Percentiles rank a stretch among this genome's conserved stretches.
phyloP scores from a whole-genome alignment of 2,113 vertebrate species.

The Phaethornis superciliosus region DNA sequence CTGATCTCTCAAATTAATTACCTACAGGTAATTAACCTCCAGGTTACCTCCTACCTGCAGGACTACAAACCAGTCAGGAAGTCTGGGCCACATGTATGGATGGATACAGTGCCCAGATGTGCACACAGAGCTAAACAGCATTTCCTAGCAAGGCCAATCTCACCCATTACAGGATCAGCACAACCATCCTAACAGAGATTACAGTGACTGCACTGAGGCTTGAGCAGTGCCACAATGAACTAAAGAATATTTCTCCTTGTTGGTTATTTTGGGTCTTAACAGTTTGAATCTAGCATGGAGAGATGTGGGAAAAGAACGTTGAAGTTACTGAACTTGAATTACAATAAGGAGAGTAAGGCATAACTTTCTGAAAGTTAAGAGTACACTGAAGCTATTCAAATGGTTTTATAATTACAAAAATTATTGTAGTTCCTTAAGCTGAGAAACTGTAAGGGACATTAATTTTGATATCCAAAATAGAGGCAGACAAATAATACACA shows the following conservation, averaged over 20 bases:
- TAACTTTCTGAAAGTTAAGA: not conserved
- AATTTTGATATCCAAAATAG: not conserved
- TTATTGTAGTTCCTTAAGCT: not conserved
- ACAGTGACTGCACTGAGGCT: not conserved
- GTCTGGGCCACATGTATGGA: not conserved
- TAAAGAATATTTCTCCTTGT: not conserved
- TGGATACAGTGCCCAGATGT: fast-evolving
- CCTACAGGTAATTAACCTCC: too few relatives aligned
- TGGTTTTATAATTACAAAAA: not conserved
- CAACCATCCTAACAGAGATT: not conserved
- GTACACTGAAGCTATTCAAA: not conserved
- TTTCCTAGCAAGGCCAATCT: fast-evolving
- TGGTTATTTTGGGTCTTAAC: not conserved
- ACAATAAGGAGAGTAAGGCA: not conserved
- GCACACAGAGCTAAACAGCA: not conserved
- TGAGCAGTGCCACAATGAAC: fast-evolving
- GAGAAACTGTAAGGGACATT: not conserved
- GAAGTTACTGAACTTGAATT: not conserved
- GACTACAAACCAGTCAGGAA: not conserved
- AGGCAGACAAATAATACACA: not conserved
- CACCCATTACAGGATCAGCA: fast-evolving
- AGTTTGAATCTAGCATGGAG: not conserved
- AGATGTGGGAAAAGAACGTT: not conserved
- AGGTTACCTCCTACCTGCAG: too few relatives aligned
- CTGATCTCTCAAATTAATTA: too few relatives aligned